Percentiles rank a stretch among this genome's conserved stretches.
Evolutionary conservation across 2,113 vertebrate species (phyloP).

Genomic region (Columba livia): DNA sequence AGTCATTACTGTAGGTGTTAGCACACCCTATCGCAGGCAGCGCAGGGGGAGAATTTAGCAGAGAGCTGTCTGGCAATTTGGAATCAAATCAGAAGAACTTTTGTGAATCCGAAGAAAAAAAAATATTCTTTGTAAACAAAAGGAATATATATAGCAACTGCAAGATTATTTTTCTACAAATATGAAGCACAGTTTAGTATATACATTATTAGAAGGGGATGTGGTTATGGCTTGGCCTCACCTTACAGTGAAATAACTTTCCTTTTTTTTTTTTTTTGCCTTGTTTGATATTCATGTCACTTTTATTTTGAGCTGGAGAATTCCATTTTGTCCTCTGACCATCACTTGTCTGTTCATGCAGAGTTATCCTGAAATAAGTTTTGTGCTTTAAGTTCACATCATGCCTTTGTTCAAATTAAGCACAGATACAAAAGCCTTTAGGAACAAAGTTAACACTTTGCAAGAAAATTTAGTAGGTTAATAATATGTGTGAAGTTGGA

Average conservation of each 20-base stretch:
- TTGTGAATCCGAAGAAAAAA: neutral
- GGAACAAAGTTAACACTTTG: neutral
- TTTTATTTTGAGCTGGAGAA: neutral
- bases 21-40: neutral
- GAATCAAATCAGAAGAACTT: neutral
- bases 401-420: neutral
- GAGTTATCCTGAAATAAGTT: neutral
- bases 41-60: slow-evolving; percentile 19
- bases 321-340: neutral
- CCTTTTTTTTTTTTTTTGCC: neutral
- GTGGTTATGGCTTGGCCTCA: neutral
- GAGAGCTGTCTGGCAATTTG: slow-evolving; percentile 41
- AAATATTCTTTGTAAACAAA: neutral
- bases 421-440: neutral
- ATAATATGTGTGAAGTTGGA: neutral
- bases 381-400: neutral
- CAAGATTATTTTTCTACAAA: neutral
- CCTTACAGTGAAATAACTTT: neutral
- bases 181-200: neutral
- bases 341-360: neutral
- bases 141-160: neutral
- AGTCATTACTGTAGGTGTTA: slow-evolving; percentile 57
- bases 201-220: neutral
- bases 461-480: neutral
- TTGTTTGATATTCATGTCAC: neutral